Conservation (phyloP, 2,888 invertebrate genomes). For the Eristalinus sepulchralis region DNA sequence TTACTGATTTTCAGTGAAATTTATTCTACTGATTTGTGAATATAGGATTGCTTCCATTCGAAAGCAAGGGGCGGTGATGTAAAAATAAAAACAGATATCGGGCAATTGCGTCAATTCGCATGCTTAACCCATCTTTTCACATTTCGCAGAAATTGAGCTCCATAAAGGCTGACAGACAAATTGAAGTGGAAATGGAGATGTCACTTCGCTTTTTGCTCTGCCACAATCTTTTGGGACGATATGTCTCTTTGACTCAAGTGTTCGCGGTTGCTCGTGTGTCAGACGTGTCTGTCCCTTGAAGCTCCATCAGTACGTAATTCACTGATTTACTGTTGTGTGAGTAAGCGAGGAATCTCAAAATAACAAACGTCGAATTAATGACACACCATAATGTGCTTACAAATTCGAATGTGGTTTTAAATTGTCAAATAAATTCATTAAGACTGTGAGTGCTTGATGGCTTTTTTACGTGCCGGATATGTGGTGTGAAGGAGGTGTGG, state of each 20-base stretch:
- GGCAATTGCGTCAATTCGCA: constrained; percentile 30
- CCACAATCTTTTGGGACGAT: constrained; percentile 12
- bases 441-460: constrained; percentile 64
- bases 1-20: too few relatives aligned
- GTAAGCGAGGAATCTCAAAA: constrained; percentile 39
- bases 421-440: constrained; percentile 72
- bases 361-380: constrained; percentile 70
- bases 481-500: neutral
- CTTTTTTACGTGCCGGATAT: constrained; percentile 62
- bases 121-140: constrained; percentile 49
- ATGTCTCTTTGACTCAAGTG: constrained; percentile 13
- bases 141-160: constrained; percentile 77
- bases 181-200: constrained; percentile 80
- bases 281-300: constrained; percentile 40
- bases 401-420: constrained; percentile 70
- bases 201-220: constrained; percentile 74
- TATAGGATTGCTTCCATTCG: too few relatives aligned
- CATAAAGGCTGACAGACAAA: constrained; percentile 80
- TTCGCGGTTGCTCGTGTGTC: constrained; percentile 47
- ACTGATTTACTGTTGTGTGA: neutral
- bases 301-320: neutral
- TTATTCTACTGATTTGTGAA: too few relatives aligned
- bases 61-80: neutral
- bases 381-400: constrained; percentile 69
- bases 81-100: constrained; percentile 22